Percentiles rank a stretch among this genome's conserved stretches.
phyloP scores from a whole-genome alignment of 2,113 vertebrate species.

The Pterocles burchelli region DNA sequence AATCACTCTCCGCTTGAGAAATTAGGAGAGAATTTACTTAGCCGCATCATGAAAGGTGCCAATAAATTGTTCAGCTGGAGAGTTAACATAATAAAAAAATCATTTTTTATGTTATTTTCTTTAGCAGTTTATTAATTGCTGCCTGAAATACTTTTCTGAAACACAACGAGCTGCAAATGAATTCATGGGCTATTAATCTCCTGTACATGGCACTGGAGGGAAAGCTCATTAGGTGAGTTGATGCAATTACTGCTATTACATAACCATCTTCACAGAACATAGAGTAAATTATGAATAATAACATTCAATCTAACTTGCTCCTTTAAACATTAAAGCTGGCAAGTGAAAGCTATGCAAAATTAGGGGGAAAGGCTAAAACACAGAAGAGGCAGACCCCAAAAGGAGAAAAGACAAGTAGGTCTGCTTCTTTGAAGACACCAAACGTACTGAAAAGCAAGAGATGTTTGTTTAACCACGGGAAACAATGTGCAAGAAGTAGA shows the following conservation, averaged over 20 bases:
- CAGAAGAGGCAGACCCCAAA: neutral
- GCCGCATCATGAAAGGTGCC: constrained; percentile 47
- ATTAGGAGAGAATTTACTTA: constrained; percentile 58
- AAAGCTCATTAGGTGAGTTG: constrained; percentile 71
- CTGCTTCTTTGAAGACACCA: neutral
- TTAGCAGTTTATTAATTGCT: constrained; percentile 70
- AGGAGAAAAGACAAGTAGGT: neutral
- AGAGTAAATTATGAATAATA: constrained; percentile 71
- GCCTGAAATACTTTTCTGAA: constrained; percentile 71
- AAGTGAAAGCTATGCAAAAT: constrained; percentile 19
- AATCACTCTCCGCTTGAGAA: constrained; percentile 1
- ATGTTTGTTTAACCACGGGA: constrained; percentile 16
- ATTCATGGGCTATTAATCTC: constrained; percentile 76
- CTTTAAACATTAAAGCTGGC: constrained; percentile 35
- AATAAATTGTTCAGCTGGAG: constrained; percentile 66
- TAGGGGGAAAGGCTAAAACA: neutral
- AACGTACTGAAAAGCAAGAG: neutral
- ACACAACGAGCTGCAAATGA: constrained; percentile 72
- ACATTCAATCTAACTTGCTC: constrained; percentile 43
- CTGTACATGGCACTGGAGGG: constrained; percentile 69
- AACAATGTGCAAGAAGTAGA: constrained; percentile 2
- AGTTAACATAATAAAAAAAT: constrained; percentile 67
- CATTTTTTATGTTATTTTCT: constrained; percentile 67
- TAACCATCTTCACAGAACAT: constrained; percentile 71
- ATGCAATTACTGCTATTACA: constrained; percentile 75